A percentile compares a stretch with the other conserved stretches of the same genome.
Conservation (phyloP, 2,888 invertebrate species). For the Ramazzottius varieornatus region DNA sequence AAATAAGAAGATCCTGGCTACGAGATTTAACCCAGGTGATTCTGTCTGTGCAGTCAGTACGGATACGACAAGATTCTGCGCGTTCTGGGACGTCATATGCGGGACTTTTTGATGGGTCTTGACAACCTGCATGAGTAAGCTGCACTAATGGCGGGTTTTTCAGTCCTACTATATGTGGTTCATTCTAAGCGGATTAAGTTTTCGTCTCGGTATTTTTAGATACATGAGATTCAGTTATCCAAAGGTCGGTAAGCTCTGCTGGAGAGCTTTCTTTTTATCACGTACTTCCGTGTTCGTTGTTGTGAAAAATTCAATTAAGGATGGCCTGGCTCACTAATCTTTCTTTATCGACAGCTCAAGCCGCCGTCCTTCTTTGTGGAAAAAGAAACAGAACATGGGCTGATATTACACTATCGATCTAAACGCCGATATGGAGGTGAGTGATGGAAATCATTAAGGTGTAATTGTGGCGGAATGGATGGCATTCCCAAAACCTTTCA, state of each 20-base stretch:
- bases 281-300: too few relatives aligned
- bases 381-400: not conserved
- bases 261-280: too few relatives aligned
- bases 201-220: not conserved
- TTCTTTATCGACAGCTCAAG: not conserved
- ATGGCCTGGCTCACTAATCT: too few relatives aligned
- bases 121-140: slow-evolving; percentile 13
- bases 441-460: not conserved
- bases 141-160: not conserved
- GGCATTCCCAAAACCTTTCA: too few relatives aligned
- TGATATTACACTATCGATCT: not conserved
- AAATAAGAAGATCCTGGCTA: too few relatives aligned
- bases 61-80: slow-evolving; percentile 10
- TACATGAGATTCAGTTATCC: slow-evolving; percentile 8
- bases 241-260: slow-evolving; percentile 4
- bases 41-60: too few relatives aligned
- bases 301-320: too few relatives aligned
- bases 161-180: not conserved
- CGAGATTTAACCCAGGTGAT: too few relatives aligned
- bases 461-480: too few relatives aligned
- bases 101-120: slow-evolving; percentile 16
- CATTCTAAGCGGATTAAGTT: not conserved
- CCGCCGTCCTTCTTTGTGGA: slow-evolving; percentile 7
- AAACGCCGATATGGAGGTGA: not conserved
- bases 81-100: slow-evolving; percentile 16